Percentiles rank a stretch among this genome's conserved stretches.
These are phyloP conservation scores for Trichacis sp. DNA, from an alignment of 2,888 invertebrate species.

Conservation along the genomic window DNA sequence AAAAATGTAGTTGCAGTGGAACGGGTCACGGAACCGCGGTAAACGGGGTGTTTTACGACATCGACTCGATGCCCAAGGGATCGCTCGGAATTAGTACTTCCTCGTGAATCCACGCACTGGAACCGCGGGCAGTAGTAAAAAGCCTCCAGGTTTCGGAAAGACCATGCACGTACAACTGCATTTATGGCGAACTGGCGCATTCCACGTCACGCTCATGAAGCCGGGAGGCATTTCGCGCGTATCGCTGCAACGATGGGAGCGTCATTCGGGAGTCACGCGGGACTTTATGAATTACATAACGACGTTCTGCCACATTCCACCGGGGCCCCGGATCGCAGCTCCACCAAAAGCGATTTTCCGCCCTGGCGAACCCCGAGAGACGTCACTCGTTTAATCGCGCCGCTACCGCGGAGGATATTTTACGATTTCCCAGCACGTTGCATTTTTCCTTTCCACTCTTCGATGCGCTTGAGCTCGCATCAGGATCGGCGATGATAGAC, in stretches of 20 bases:
- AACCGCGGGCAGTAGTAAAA: constrained; percentile 33
- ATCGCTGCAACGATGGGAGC: constrained; percentile 44
- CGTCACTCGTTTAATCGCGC: constrained; percentile 42
- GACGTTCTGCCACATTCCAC: constrained; percentile 59
- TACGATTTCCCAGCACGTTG: constrained; percentile 46
- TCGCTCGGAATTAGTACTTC: constrained; percentile 56
- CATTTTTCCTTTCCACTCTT: constrained; percentile 48
- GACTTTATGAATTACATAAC: constrained; percentile 47
- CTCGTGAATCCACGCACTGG: constrained; percentile 52
- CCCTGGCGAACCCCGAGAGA: constrained; percentile 50
- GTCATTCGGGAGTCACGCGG: constrained; percentile 32
- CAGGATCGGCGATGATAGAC: constrained; percentile 31
- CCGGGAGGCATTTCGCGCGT: constrained; percentile 60
- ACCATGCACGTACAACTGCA: constrained; percentile 15
- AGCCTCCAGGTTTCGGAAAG: constrained; percentile 30
- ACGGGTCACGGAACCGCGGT: constrained; percentile 38
- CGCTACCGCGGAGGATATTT: constrained; percentile 38
- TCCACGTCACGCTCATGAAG: constrained; percentile 64
- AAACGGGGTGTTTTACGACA: constrained; percentile 59
- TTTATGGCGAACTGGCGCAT: constrained; percentile 46
- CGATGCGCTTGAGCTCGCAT: constrained; percentile 48
- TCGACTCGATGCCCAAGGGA: constrained; percentile 47
- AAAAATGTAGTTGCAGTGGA: neutral
- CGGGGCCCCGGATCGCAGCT: constrained; percentile 57
- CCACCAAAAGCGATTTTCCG: constrained; percentile 61